These are phyloP conservation scores for Bovichtus variegatus DNA, from an alignment of 2,797 vertebrate species.

Conservation along the genomic window DNA sequence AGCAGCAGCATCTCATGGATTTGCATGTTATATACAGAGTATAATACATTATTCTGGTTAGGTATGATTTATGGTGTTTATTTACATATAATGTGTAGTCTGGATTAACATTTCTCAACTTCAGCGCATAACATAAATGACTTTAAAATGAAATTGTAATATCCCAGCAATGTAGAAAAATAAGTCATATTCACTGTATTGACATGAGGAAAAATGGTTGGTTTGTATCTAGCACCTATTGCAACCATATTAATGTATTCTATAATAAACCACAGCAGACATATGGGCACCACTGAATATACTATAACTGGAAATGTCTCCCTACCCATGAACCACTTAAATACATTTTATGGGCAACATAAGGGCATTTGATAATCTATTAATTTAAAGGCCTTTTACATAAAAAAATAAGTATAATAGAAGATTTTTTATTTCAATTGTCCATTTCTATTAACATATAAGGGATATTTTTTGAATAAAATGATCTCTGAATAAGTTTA, in stretches of 20 bases:
- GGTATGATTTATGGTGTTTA: conserved; percentile 69
- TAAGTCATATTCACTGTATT: conserved; percentile 61
- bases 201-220: conserved; percentile 59
- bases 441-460: conserved; percentile 26
- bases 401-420: conserved; percentile 78
- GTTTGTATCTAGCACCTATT: conserved; percentile 63
- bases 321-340: conserved; percentile 22
- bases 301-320: conserved; percentile 3
- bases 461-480: conserved; percentile 50
- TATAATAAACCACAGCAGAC: conserved; percentile 36
- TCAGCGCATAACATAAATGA: conserved; percentile 52
- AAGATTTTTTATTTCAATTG: conserved; percentile 25
- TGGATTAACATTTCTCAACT: conserved; percentile 49
- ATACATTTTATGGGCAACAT: conserved; percentile 40
- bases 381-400: conserved; percentile 44
- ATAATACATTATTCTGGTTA: conserved; percentile 76
- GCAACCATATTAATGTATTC: conserved; percentile 39
- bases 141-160: conserved; percentile 70
- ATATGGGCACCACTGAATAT: conserved; percentile 33
- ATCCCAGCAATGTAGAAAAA: conserved; percentile 68
- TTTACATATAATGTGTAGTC: conserved; percentile 68
- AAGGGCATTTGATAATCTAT: conserved; percentile 30
- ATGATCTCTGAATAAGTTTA: conserved; percentile 25
- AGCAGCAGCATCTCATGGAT: conserved; percentile 46
- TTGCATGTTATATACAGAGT: conserved; percentile 68